Percentiles rank a stretch among this genome's conserved stretches.
Conservation (phyloP, 2,113 vertebrate genomes). For the Peromyscus leucopus region DNA sequence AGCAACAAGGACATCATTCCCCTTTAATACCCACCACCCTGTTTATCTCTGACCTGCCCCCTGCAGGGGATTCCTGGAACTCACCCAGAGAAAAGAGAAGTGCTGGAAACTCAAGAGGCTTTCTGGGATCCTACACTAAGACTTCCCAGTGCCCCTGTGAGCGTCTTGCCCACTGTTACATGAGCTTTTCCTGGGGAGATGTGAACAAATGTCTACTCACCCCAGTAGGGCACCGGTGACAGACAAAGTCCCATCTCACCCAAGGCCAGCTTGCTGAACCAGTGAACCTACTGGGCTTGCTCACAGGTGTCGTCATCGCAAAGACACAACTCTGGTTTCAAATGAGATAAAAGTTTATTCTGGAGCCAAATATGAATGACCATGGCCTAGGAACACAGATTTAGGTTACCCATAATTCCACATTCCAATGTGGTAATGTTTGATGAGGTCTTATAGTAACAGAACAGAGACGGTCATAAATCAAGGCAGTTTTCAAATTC, state of each 20-base stretch:
- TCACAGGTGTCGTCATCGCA: not conserved
- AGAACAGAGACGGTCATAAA: not conserved
- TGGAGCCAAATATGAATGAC: not conserved
- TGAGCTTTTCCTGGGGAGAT: not conserved
- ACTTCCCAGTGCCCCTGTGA: not conserved
- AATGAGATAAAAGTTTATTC: not conserved
- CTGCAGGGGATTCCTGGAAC: not conserved
- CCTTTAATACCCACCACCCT: not conserved
- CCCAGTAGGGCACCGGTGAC: not conserved
- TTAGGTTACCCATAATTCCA: not conserved
- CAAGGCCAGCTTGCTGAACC: too few relatives aligned
- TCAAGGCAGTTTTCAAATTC: not conserved
- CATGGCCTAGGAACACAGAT: not conserved
- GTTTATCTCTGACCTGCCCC: not conserved
- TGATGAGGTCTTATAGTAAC: not conserved
- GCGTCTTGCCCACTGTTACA: not conserved
- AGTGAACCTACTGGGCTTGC: not conserved
- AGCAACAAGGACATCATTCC: not conserved
- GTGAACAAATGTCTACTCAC: not conserved
- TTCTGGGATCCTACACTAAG: not conserved
- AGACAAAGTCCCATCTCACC: not conserved
- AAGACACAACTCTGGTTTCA: not conserved
- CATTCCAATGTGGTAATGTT: not conserved
- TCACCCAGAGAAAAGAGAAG: slow-evolving; percentile 45
- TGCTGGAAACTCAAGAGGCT: not conserved